These are phyloP conservation scores for Anguilla rostrata DNA, from an alignment of 2,113 vertebrate genomes.

Conservation along the genomic window DNA sequence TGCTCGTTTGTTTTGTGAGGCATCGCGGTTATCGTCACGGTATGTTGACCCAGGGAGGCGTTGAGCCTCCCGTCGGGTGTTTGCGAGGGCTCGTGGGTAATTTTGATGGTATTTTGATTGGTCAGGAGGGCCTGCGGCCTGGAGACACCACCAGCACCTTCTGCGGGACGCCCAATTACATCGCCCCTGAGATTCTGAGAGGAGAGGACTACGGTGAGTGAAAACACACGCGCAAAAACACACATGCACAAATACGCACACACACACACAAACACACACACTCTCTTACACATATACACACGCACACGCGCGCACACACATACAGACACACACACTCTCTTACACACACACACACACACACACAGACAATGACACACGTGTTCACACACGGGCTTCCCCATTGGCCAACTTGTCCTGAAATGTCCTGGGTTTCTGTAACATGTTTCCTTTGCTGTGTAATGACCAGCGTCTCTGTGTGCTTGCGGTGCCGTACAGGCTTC, in stretches of 20 bases:
- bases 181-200: slow-evolving; percentile 95
- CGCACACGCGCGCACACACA: not conserved
- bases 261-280: not conserved
- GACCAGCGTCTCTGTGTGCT: not conserved
- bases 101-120: slow-evolving; percentile 39
- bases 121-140: slow-evolving; percentile 92
- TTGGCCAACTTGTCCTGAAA: not conserved
- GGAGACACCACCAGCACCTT: slow-evolving; percentile 98
- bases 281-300: not conserved
- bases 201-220: slow-evolving; percentile 96
- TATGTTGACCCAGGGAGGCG: not conserved
- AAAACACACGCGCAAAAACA: not conserved
- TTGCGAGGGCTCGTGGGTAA: slow-evolving; percentile 13
- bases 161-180: slow-evolving; percentile 98
- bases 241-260: slow-evolving; percentile 17
- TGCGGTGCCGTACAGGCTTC: slow-evolving; percentile 72
- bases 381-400: not conserved
- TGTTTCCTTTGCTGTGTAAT: not conserved
- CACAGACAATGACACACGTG: not conserved
- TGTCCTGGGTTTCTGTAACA: not conserved
- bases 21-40: not conserved
- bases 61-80: not conserved
- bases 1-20: not conserved
- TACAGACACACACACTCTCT: no score
- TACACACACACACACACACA: not conserved